Evolutionary conservation across 1,140 invertebrate genomes (phyloP).

Genomic region (Elysia chlorotica): DNA sequence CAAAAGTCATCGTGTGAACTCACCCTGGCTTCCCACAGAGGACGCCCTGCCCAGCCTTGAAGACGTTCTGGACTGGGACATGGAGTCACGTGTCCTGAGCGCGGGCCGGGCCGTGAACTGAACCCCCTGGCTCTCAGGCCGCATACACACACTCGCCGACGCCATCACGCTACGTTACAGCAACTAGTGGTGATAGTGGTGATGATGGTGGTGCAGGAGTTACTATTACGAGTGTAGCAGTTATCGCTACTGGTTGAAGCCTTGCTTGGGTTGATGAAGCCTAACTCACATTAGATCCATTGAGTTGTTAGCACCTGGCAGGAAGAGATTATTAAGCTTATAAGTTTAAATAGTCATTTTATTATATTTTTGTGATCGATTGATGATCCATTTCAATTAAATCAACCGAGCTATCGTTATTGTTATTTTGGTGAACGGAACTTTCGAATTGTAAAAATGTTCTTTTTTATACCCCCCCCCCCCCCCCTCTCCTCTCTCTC

Average conservation of each 20-base stretch:
- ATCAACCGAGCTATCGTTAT: not conserved
- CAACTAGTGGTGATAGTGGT: not conserved
- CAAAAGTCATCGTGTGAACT: too few species aligned
- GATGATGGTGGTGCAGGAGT: not conserved
- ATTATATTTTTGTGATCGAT: too few species aligned
- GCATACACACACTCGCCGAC: constrained; percentile 33
- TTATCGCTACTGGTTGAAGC: not conserved
- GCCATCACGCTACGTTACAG: constrained; percentile 19
- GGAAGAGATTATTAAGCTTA: too few species aligned
- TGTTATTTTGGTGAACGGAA: not conserved
- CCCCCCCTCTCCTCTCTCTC: not conserved
- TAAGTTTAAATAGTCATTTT: too few species aligned
- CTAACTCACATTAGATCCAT: not conserved
- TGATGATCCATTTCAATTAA: too few species aligned
- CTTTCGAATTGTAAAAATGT: not conserved
- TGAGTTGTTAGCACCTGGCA: too few species aligned
- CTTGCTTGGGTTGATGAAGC: not conserved
- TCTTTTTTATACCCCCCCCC: not conserved
- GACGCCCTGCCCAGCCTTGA: constrained; percentile 1
- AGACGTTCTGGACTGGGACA: not conserved
- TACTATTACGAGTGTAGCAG: not conserved
- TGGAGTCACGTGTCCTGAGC: constrained; percentile 33
- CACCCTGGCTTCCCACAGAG: not conserved
- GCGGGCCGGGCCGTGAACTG: constrained; percentile 44
- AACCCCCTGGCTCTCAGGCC: constrained; percentile 43